Conservation (phyloP, 2,797 vertebrate species). For the Picus viridis region DNA sequence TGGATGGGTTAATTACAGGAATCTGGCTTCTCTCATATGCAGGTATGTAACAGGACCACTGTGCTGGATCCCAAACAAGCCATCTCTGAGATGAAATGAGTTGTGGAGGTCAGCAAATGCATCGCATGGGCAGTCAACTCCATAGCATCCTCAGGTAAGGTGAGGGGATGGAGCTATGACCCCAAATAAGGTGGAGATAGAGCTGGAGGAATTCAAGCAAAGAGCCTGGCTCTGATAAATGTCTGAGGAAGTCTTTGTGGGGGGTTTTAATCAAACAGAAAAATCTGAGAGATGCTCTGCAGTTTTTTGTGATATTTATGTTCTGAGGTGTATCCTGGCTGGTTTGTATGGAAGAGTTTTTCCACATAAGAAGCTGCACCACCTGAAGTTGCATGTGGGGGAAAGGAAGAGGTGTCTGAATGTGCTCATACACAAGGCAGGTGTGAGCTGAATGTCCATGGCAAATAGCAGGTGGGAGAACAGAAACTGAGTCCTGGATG, state of each 20-base stretch:
- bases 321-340: background rate
- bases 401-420: background rate
- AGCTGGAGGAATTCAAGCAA: background rate
- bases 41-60: fast-evolving
- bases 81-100: background rate
- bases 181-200: background rate
- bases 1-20: background rate
- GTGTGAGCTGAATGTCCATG: background rate
- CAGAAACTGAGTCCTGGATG: background rate
- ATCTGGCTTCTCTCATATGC: background rate
- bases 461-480: background rate
- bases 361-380: background rate
- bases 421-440: fast-evolving
- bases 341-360: background rate
- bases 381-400: background rate
- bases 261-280: background rate
- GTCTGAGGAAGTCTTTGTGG: background rate
- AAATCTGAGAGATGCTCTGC: background rate
- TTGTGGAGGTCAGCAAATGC: background rate
- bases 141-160: background rate
- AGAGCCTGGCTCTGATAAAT: background rate
- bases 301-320: background rate
- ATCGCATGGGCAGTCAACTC: background rate
- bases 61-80: fast-evolving
- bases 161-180: background rate